These are phyloP conservation scores for Encarsia formosa DNA, from an alignment of 2,888 invertebrate species.

Conservation along the genomic window DNA sequence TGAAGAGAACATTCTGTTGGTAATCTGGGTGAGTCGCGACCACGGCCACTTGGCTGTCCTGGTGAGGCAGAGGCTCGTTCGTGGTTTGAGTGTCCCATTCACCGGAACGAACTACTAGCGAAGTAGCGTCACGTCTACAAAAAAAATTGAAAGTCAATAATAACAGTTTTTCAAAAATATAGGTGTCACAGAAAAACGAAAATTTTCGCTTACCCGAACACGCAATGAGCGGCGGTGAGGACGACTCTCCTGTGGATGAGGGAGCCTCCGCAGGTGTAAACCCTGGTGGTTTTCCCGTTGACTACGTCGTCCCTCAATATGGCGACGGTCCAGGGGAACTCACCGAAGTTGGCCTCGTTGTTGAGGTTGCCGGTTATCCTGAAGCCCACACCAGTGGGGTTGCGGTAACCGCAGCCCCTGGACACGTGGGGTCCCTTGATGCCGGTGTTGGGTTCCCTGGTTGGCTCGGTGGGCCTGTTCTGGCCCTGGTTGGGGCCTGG, in stretches of 20 bases:
- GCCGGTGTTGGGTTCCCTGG: not conserved
- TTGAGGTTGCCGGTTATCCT: not conserved
- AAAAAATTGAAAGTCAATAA: too few relatives aligned
- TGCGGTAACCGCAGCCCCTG: constrained; percentile 5
- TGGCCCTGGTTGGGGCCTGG: too few relatives aligned
- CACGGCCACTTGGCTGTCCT: constrained; percentile 12
- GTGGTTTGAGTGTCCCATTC: constrained; percentile 25
- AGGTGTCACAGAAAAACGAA: too few relatives aligned
- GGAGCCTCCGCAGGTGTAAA: constrained; percentile 8
- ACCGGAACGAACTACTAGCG: constrained; percentile 24
- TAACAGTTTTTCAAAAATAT: too few relatives aligned
- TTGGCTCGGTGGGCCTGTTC: not conserved
- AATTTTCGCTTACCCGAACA: constrained; percentile 7
- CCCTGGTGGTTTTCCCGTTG: not conserved
- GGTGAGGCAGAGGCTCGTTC: constrained; percentile 16
- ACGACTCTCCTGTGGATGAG: constrained; percentile 3
- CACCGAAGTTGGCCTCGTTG: constrained; percentile 1
- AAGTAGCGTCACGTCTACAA: too few relatives aligned
- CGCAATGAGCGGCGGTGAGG: constrained; percentile 8
- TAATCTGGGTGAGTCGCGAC: constrained; percentile 11
- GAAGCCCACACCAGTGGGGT: constrained; percentile 2
- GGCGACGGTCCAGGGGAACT: constrained; percentile 10
- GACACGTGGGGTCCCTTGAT: not conserved
- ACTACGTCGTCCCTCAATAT: not conserved
- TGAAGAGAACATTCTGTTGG: not conserved